A percentile compares a stretch with the other conserved stretches of the same genome.
These are phyloP conservation scores for Hemichromis elongatus DNA, from an alignment of 2,113 vertebrate species.

Conservation along the genomic window DNA sequence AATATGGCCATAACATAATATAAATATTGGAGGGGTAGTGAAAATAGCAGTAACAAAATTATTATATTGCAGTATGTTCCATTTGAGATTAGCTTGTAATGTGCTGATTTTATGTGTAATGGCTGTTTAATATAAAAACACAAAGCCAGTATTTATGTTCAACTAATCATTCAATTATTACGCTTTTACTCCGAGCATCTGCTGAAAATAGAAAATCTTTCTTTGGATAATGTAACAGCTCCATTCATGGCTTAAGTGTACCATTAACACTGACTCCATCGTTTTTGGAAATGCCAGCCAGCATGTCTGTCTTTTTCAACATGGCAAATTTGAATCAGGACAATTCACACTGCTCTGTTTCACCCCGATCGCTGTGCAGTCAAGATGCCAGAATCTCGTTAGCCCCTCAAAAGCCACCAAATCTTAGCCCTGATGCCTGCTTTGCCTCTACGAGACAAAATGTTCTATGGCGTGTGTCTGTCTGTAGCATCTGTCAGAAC, in stretches of 20 bases:
- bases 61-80: not conserved
- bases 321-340: constrained; percentile 42
- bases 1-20: not conserved
- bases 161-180: constrained; percentile 2
- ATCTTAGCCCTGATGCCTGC: constrained; percentile 44
- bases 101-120: not conserved
- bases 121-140: not conserved
- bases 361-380: constrained; percentile 40
- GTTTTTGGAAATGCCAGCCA: constrained; percentile 12
- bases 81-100: not conserved
- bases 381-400: constrained; percentile 58
- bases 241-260: constrained; percentile 26
- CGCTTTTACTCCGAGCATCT: not conserved
- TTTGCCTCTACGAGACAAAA: constrained; percentile 50
- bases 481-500: constrained; percentile 50
- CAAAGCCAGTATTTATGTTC: not conserved
- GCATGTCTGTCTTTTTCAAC: constrained; percentile 15
- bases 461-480: constrained; percentile 48
- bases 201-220: constrained; percentile 12
- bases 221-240: constrained; percentile 30
- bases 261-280: constrained; percentile 42
- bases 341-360: constrained; percentile 48
- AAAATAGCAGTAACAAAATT: not conserved
- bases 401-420: constrained; percentile 52
- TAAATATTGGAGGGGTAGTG: not conserved